These are phyloP conservation scores for Empis livida DNA, from an alignment of 2,888 invertebrate species.

Conservation along the genomic window DNA sequence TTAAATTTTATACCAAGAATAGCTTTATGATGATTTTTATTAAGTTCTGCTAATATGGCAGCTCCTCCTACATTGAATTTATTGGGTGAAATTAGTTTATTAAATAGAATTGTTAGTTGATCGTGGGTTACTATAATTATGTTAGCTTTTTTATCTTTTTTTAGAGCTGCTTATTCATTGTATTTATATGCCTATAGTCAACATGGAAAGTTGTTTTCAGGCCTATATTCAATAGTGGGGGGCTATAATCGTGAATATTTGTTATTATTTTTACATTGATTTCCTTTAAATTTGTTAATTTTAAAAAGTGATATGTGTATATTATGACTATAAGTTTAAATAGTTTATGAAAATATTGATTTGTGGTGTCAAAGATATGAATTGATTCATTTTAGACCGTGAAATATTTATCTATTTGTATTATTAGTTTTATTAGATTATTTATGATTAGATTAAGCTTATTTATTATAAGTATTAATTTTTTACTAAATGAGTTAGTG, in stretches of 20 bases:
- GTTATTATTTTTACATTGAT: constrained; percentile 47
- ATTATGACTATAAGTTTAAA: constrained; percentile 43
- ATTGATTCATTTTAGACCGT: constrained; percentile 38
- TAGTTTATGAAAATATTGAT: constrained; percentile 55
- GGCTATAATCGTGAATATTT: constrained; percentile 44
- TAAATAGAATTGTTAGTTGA: constrained; percentile 45
- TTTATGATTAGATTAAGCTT: constrained; percentile 35
- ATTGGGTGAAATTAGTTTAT: constrained; percentile 50
- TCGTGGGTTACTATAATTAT: constrained; percentile 39
- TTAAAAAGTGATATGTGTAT: constrained; percentile 41
- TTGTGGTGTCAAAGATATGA: constrained; percentile 51
- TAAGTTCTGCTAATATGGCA: constrained; percentile 49
- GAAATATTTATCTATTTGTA: constrained; percentile 41
- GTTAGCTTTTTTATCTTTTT: constrained; percentile 47
- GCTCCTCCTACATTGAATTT: constrained; percentile 56
- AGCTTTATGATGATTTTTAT: constrained; percentile 51
- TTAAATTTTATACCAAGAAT: constrained; percentile 45
- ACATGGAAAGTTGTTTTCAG: constrained; percentile 43
- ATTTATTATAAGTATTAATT: constrained; percentile 34
- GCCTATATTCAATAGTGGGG: constrained; percentile 39
- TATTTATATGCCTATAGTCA: constrained; percentile 50
- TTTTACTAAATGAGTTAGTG: constrained; percentile 36
- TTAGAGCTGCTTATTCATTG: constrained; percentile 51
- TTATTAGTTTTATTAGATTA: constrained; percentile 40
- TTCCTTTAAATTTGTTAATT: constrained; percentile 49